Evolutionary conservation across 2,888 invertebrate genomes (phyloP).

Genomic region (Caenorhabditis becei): DNA sequence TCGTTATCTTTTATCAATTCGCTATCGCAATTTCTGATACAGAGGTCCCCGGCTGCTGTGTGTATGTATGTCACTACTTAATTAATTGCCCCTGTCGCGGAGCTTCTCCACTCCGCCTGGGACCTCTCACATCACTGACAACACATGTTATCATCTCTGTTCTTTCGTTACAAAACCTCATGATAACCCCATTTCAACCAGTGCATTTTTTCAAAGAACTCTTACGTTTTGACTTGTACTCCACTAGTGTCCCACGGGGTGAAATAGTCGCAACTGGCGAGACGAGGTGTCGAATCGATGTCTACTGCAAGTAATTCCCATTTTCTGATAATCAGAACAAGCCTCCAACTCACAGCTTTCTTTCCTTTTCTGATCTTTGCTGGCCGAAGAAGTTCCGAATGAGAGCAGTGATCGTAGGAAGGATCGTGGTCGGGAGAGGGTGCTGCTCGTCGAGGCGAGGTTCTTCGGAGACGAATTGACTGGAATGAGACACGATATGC

Average conservation of each 20-base stretch:
- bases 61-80: conserved; percentile 46
- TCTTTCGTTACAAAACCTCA: neutral
- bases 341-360: conserved; percentile 45
- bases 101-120: neutral
- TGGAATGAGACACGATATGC: conserved; percentile 7
- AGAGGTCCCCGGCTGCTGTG: conserved; percentile 3
- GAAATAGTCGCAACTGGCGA: conserved; percentile 58
- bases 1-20: conserved; percentile 40
- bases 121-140: conserved; percentile 31
- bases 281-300: conserved; percentile 48
- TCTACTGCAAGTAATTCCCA: conserved; percentile 21
- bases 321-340: neutral
- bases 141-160: conserved; percentile 44
- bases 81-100: conserved; percentile 42
- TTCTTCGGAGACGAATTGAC: conserved; percentile 42
- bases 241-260: conserved; percentile 53
- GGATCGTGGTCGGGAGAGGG: conserved; percentile 49
- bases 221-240: conserved; percentile 50
- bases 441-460: conserved; percentile 32
- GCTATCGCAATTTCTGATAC: conserved; percentile 14
- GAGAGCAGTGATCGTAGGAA: conserved; percentile 54
- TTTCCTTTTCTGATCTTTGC: conserved; percentile 50
- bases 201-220: conserved; percentile 9
- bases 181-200: neutral
- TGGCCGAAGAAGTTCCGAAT: conserved; percentile 36